A percentile compares a stretch with the other conserved stretches of the same genome.
Evolutionary conservation across 2,888 invertebrate genomes (phyloP).

Genomic region (Elysia crispata): DNA sequence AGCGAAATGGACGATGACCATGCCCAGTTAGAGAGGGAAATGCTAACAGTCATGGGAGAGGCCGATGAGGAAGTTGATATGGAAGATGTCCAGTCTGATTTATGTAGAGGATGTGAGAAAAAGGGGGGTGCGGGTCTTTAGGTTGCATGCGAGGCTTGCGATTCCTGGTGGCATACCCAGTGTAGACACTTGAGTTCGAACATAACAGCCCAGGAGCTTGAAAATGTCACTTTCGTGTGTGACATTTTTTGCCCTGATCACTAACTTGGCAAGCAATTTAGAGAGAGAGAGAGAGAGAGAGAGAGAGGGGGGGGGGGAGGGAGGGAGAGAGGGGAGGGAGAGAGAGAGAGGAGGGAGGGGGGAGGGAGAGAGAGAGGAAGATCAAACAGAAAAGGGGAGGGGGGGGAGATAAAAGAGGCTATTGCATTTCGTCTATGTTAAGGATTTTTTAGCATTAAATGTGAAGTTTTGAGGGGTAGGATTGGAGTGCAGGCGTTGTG

Average conservation of each 20-base stretch:
- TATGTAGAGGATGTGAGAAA: neutral
- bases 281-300: neutral
- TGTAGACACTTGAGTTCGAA: neutral
- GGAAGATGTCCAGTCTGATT: neutral
- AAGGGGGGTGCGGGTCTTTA: neutral
- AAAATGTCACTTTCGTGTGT: conserved; percentile 5
- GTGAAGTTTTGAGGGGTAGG: too few species aligned
- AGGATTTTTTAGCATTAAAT: too few species aligned
- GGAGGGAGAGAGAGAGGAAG: too few species aligned
- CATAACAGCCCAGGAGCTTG: neutral
- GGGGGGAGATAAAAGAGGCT: neutral
- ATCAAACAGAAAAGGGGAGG: neutral
- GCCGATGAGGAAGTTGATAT: conserved; percentile 17
- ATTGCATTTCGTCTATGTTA: too few species aligned
- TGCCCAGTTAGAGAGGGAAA: conserved; percentile 15
- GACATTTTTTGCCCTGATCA: conserved; percentile 3
- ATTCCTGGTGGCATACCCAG: conserved; percentile 1
- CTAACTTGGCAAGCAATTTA: neutral
- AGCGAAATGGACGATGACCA: neutral
- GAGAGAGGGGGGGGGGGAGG: neutral
- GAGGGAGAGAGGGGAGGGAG: too few species aligned
- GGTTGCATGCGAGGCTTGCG: conserved; percentile 1
- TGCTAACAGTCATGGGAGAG: conserved; percentile 16
- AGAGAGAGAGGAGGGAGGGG: too few species aligned
- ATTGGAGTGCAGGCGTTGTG: too few species aligned